Conservation (phyloP, 2,888 invertebrate species). For the Cotesia congregata region DNA sequence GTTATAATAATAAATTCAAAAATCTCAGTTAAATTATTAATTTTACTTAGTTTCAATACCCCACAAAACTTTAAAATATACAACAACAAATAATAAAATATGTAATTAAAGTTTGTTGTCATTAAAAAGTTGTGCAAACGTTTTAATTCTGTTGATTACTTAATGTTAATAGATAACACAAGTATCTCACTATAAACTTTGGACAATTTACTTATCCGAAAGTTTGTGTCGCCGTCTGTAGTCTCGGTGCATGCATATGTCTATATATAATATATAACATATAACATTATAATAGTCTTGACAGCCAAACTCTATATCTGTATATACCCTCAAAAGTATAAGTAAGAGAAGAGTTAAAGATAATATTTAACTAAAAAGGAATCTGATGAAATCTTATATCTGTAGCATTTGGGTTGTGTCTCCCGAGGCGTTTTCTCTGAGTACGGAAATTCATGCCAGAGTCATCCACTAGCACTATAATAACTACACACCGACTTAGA, state of each 20-base stretch:
- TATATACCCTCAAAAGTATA: neutral
- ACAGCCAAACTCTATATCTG: no score
- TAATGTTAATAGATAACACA: neutral
- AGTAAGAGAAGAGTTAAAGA: neutral
- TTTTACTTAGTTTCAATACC: no score
- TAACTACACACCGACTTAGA: neutral
- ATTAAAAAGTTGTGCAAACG: neutral
- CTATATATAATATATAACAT: neutral
- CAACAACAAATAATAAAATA: neutral
- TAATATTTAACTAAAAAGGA: conserved; percentile 33
- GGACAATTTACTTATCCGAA: neutral
- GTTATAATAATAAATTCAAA: no score
- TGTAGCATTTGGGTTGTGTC: conserved; percentile 31
- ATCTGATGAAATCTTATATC: conserved; percentile 33
- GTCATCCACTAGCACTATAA: neutral
- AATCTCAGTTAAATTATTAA: no score
- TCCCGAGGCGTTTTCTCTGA: conserved; percentile 39
- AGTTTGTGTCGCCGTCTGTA: neutral
- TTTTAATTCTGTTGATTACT: neutral
- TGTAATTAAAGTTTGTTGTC: neutral
- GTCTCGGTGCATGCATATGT: neutral
- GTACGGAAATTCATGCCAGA: conserved; percentile 46
- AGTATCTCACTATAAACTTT: neutral
- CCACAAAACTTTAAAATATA: neutral
- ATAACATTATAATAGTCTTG: no score